Evolutionary conservation across 2,888 invertebrate species (phyloP).

Genomic region (Chloroclysta siterata): DNA sequence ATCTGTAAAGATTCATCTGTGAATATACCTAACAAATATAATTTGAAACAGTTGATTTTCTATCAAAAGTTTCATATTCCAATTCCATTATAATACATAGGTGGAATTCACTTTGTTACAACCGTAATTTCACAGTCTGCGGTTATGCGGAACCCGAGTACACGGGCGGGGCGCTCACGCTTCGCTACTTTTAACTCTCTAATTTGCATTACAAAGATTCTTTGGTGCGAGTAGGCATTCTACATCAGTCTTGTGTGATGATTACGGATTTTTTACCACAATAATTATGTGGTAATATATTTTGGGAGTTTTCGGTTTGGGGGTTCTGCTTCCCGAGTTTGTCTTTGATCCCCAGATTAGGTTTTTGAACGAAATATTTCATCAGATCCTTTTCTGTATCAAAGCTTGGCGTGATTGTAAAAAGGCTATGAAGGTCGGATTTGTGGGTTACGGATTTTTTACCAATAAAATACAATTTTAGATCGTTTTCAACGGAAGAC

Average conservation of each 20-base stretch:
- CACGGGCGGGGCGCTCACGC: constrained; percentile 34
- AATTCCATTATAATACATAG: constrained; percentile 1
- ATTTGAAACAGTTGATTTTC: not conserved
- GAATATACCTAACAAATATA: no score
- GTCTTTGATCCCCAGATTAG: constrained; percentile 35
- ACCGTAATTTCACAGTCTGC: constrained; percentile 31
- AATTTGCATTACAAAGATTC: constrained; percentile 43
- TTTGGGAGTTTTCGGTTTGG: constrained; percentile 23
- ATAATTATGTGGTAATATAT: constrained; percentile 32
- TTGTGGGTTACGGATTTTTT: not conserved
- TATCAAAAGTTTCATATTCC: not conserved
- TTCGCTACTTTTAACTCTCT: constrained; percentile 40
- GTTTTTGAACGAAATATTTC: constrained; percentile 13
- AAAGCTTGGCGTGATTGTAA: constrained; percentile 2
- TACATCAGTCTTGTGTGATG: constrained; percentile 24
- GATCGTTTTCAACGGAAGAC: no score
- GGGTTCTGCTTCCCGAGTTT: constrained; percentile 19
- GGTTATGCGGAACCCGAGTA: constrained; percentile 33
- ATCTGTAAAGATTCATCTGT: no score
- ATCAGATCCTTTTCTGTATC: not conserved
- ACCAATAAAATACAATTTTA: no score
- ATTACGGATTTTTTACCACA: constrained; percentile 31
- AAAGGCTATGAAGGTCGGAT: not conserved
- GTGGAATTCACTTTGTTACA: constrained; percentile 20
- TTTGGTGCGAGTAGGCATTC: constrained; percentile 39